These are phyloP conservation scores for Cataglyphis hispanica DNA, from an alignment of 1,140 invertebrate genomes.

Conservation along the genomic window DNA sequence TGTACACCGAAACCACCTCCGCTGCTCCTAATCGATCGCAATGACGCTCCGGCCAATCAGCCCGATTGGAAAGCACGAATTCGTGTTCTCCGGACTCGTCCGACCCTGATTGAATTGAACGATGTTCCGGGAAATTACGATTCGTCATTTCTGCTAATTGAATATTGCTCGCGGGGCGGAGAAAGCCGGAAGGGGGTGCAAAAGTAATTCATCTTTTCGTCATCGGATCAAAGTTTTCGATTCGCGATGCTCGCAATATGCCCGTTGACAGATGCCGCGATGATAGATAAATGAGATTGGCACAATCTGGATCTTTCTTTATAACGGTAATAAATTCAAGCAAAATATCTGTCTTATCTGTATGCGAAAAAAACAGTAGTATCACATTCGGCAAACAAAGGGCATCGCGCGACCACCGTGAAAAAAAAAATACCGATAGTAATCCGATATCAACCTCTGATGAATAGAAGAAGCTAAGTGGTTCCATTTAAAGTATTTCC, in stretches of 20 bases:
- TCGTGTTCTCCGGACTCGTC: constrained; percentile 68
- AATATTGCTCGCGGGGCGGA: constrained; percentile 37
- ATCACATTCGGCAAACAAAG: not conserved
- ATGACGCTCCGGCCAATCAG: constrained; percentile 73
- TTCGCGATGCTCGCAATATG: not conserved
- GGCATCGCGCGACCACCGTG: not conserved
- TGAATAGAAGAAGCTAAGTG: constrained; percentile 44
- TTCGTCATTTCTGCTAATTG: constrained; percentile 68
- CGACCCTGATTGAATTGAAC: constrained; percentile 61
- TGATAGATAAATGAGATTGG: not conserved
- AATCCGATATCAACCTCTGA: constrained; percentile 42
- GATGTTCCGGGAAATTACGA: constrained; percentile 63
- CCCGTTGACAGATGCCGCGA: not conserved
- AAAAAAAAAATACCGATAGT: constrained; percentile 14
- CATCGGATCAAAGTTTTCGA: constrained; percentile 31
- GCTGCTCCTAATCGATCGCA: constrained; percentile 74
- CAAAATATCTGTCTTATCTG: constrained; percentile 22
- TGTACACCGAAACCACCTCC: constrained; percentile 44
- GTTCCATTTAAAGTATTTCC: constrained; percentile 49
- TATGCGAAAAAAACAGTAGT: not conserved
- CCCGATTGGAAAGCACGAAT: constrained; percentile 70
- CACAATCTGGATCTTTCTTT: not conserved
- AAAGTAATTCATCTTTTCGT: constrained; percentile 62
- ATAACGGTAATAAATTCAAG: constrained; percentile 2
- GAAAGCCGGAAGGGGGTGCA: not conserved